phyloP scores from a whole-genome alignment of 2,113 vertebrate species.

The Dipodomys spectabilis region DNA sequence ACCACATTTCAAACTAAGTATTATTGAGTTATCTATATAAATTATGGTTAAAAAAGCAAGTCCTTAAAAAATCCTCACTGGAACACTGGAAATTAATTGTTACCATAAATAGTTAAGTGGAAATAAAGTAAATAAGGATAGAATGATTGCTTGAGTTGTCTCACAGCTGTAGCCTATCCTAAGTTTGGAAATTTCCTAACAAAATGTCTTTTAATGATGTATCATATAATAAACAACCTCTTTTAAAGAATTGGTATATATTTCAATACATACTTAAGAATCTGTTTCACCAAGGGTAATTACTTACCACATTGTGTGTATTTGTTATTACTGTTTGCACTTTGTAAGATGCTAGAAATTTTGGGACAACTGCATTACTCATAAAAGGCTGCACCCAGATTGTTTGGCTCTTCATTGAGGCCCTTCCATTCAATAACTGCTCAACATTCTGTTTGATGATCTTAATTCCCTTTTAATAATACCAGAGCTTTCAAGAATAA shows the following conservation, averaged over 20 bases:
- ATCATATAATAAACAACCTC: neutral
- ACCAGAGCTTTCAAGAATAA: neutral
- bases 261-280: neutral
- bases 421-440: neutral
- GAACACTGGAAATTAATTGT: constrained; percentile 60
- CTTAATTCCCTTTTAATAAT: neutral
- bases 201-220: constrained; percentile 12
- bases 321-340: neutral
- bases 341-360: neutral
- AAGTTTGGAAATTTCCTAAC: neutral
- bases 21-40: constrained; percentile 47
- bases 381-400: neutral
- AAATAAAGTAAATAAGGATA: constrained; percentile 47
- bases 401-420: neutral
- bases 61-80: constrained; percentile 29
- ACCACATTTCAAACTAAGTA: constrained; percentile 15
- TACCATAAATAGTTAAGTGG: constrained; percentile 34
- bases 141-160: constrained; percentile 20
- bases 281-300: neutral
- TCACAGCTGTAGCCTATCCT: neutral
- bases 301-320: neutral
- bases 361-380: neutral
- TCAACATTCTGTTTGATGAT: neutral
- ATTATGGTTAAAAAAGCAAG: constrained; percentile 31
- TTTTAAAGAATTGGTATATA: neutral